Evolutionary conservation across 2,113 vertebrate species (phyloP).

Genomic region (Odocoileus virginianus): DNA sequence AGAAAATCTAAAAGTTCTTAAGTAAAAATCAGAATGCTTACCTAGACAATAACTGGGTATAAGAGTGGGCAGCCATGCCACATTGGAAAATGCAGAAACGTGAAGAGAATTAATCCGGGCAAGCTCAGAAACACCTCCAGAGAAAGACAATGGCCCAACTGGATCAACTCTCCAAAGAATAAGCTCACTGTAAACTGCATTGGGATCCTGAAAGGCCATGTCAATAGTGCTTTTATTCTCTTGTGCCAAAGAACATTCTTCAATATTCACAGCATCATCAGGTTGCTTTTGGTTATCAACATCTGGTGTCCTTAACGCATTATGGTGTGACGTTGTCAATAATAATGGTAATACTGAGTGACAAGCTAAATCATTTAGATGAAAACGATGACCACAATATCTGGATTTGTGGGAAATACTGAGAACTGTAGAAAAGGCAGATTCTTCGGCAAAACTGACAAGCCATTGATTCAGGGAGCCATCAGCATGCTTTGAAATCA

Average conservation of each 20-base stretch:
- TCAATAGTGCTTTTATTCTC: slow-evolving; percentile 76
- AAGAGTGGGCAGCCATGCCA: slow-evolving; percentile 96
- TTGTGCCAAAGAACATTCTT: slow-evolving; percentile 68
- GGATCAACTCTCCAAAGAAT: slow-evolving; percentile 99
- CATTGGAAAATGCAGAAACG: slow-evolving; percentile 95
- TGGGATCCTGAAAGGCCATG: slow-evolving; percentile 87
- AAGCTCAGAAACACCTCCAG: slow-evolving; percentile 96
- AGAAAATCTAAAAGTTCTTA: neutral
- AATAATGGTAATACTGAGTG: slow-evolving; percentile 95
- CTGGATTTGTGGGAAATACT: slow-evolving; percentile 97
- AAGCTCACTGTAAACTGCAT: slow-evolving; percentile 95
- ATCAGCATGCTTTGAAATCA: slow-evolving; percentile 98
- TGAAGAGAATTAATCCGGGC: slow-evolving; percentile 98
- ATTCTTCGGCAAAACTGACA: slow-evolving; percentile 97
- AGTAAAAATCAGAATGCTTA: slow-evolving; percentile 78
- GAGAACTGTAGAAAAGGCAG: slow-evolving; percentile 96
- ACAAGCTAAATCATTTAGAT: slow-evolving; percentile 97
- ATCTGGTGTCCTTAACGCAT: slow-evolving; percentile 88
- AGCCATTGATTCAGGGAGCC: slow-evolving; percentile 98
- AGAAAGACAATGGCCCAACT: slow-evolving; percentile 95
- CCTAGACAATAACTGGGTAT: slow-evolving; percentile 97
- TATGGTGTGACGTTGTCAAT: slow-evolving; percentile 98
- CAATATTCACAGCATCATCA: slow-evolving; percentile 57
- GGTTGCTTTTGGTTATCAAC: slow-evolving; percentile 67
- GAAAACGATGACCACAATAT: slow-evolving; percentile 98